phyloP scores from a whole-genome alignment of 2,888 invertebrate species.

The Lasioglossum marginatum region DNA sequence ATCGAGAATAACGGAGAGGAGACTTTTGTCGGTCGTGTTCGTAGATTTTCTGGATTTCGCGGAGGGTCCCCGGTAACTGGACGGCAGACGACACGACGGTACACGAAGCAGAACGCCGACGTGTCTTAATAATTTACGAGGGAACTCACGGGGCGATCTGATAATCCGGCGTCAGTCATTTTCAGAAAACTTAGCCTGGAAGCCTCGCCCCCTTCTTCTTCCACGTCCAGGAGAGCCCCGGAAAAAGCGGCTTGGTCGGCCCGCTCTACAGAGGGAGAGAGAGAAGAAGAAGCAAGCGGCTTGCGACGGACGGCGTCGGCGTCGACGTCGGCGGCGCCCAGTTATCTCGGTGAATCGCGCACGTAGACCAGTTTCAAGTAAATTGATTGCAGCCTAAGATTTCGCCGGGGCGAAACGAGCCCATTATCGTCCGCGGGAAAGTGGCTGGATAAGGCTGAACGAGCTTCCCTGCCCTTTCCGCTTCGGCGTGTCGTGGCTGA shows the following conservation, averaged over 20 bases:
- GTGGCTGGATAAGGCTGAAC: constrained; percentile 62
- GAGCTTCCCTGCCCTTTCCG: constrained; percentile 23
- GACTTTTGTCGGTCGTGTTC: neutral
- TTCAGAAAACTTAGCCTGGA: constrained; percentile 64
- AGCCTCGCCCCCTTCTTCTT: constrained; percentile 44
- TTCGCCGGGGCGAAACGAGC: constrained; percentile 46
- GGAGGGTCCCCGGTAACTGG: neutral
- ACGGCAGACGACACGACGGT: neutral
- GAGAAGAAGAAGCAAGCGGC: constrained; percentile 18
- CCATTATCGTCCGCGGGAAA: constrained; percentile 61
- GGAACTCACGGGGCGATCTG: constrained; percentile 57
- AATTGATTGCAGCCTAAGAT: constrained; percentile 67
- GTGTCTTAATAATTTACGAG: constrained; percentile 59
- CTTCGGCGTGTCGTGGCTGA: neutral
- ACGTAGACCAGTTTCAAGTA: constrained; percentile 64
- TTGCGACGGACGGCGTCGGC: constrained; percentile 2
- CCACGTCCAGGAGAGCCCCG: constrained; percentile 13
- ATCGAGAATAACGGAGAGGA: neutral
- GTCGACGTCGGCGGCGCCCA: constrained; percentile 9
- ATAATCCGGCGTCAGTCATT: constrained; percentile 68
- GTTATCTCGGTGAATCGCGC: constrained; percentile 66
- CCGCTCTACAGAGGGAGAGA: neutral
- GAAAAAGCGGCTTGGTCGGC: constrained; percentile 32
- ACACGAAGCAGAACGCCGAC: constrained; percentile 25
- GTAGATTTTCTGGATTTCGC: neutral